Conservation (phyloP, 2,888 invertebrate genomes). For the Trachelus stipa region DNA sequence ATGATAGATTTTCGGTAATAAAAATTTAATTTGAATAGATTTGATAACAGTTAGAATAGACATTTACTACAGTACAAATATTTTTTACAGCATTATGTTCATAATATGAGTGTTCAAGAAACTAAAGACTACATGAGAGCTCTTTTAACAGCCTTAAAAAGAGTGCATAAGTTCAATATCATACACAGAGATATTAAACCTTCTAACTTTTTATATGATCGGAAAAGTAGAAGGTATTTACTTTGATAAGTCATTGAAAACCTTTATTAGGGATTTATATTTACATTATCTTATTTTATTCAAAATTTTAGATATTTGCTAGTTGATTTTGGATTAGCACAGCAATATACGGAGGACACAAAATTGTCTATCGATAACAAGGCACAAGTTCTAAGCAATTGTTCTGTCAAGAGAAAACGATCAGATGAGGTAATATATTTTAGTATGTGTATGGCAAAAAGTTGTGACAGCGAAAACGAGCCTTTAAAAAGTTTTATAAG, state of each 20-base stretch:
- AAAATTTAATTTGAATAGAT: slow-evolving; percentile 54
- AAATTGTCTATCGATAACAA: slow-evolving; percentile 31
- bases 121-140: slow-evolving; percentile 84
- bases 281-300: slow-evolving; percentile 18
- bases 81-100: slow-evolving; percentile 77
- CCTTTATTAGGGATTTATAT: not conserved
- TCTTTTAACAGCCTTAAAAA: slow-evolving; percentile 79
- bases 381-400: slow-evolving; percentile 16
- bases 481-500: no score
- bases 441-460: no score
- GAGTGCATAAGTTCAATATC: slow-evolving; percentile 86
- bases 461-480: no score
- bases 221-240: slow-evolving; percentile 72
- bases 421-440: slow-evolving; percentile 49
- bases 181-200: slow-evolving; percentile 94
- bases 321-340: slow-evolving; percentile 92
- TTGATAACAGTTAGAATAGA: no score
- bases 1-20: slow-evolving; percentile 82
- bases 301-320: slow-evolving; percentile 73
- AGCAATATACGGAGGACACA: slow-evolving; percentile 67
- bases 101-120: slow-evolving; percentile 77
- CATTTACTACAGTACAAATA: not conserved
- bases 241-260: not conserved
- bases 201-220: slow-evolving; percentile 89
- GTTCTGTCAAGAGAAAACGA: slow-evolving; percentile 48